A percentile compares a stretch with the other conserved stretches of the same genome.
Conservation (phyloP, 2,888 invertebrate species). For the Luffia ferchaultella region DNA sequence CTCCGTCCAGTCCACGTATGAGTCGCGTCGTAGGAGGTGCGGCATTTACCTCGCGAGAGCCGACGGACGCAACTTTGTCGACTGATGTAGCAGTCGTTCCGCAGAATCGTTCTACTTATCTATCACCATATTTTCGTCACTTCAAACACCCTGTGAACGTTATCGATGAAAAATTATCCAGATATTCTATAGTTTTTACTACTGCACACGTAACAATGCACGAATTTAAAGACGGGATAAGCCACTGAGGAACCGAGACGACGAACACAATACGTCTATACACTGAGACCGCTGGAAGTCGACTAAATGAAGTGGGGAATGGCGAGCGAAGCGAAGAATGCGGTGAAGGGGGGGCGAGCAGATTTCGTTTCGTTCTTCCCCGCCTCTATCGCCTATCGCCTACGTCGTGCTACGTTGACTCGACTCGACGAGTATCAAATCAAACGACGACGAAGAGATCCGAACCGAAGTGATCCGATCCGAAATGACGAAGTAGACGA, state of each 20-base stretch:
- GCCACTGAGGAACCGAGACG: background rate
- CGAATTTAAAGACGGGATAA: background rate
- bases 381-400: background rate
- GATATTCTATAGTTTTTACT: background rate
- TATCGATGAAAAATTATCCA: background rate
- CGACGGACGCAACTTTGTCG: constrained; percentile 44
- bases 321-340: background rate
- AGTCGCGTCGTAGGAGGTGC: constrained; percentile 36
- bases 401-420: background rate
- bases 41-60: constrained; percentile 54
- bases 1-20: constrained; percentile 56
- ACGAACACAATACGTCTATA: background rate
- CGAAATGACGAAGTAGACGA: too few relatives aligned
- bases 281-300: background rate
- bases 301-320: background rate
- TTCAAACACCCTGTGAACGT: background rate
- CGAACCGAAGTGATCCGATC: too few relatives aligned
- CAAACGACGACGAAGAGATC: background rate
- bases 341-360: background rate
- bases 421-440: background rate
- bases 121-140: background rate
- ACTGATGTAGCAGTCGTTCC: background rate
- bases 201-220: background rate
- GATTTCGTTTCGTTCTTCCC: background rate
- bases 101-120: background rate